These are phyloP conservation scores for Austrolebias charrua DNA, from an alignment of 2,797 vertebrate species.

Conservation along the genomic window DNA sequence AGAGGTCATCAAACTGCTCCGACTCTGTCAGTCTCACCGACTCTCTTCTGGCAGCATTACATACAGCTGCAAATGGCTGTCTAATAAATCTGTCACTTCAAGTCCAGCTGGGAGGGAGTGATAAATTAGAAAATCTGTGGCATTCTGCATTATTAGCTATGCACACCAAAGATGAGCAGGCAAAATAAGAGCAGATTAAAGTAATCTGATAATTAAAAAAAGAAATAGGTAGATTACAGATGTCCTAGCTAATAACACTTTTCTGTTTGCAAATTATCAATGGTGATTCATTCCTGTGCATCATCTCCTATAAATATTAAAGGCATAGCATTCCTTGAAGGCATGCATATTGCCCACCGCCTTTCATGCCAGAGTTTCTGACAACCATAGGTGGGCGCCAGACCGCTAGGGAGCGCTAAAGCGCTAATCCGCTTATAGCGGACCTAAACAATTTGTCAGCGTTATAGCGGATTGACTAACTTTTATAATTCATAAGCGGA, in stretches of 20 bases:
- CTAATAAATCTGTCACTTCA: conserved; percentile 73
- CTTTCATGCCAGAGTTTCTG: no score
- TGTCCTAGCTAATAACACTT: conserved; percentile 50
- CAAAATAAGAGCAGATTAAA: conserved; percentile 43
- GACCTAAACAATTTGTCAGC: no score
- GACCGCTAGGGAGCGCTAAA: no score
- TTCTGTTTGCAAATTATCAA: conserved; percentile 13
- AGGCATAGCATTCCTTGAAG: neutral
- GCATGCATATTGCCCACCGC: no score
- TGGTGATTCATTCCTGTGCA: conserved; percentile 4
- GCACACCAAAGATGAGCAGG: conserved; percentile 49
- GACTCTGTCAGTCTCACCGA: conserved; percentile 57
- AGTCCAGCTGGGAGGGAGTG: conserved; percentile 63
- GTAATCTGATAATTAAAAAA: conserved; percentile 46
- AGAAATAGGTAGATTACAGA: conserved; percentile 57
- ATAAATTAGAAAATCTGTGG: conserved; percentile 55
- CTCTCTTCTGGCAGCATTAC: conserved; percentile 51
- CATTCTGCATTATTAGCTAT: conserved; percentile 55
- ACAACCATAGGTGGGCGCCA: no score
- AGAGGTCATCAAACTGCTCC: conserved; percentile 69
- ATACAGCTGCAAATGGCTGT: conserved; percentile 60
- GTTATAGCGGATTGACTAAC: no score
- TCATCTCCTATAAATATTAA: no score
- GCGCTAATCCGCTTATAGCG: no score
- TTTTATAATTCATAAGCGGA: no score